These are phyloP conservation scores for Dendrolimus pini DNA, from an alignment of 2,888 invertebrate genomes.

Conservation along the genomic window DNA sequence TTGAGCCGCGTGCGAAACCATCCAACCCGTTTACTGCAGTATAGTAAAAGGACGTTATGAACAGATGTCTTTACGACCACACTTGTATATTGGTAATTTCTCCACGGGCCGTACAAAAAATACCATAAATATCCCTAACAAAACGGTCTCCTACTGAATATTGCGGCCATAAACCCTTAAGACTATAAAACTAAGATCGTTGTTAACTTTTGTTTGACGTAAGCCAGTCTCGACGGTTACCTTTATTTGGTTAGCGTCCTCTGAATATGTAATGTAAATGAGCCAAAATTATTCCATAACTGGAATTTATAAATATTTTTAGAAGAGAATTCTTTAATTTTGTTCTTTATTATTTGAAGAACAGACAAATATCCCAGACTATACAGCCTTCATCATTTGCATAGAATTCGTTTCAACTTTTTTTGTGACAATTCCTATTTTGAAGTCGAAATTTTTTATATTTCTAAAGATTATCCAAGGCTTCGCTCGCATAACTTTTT, in stretches of 20 bases:
- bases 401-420: too few relatives aligned
- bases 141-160: slow-evolving; percentile 71
- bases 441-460: too few relatives aligned
- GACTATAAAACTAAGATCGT: slow-evolving; percentile 67
- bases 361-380: too few relatives aligned
- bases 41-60: slow-evolving; percentile 60
- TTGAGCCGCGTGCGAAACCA: slow-evolving; percentile 56
- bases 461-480: too few relatives aligned
- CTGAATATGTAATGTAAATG: slow-evolving; percentile 62
- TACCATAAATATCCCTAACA: slow-evolving; percentile 70
- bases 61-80: slow-evolving; percentile 66
- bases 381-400: too few relatives aligned
- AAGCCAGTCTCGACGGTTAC: slow-evolving; percentile 27
- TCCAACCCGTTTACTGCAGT: slow-evolving; percentile 46
- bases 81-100: slow-evolving; percentile 69
- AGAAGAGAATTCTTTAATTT: neutral
- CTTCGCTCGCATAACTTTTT: too few relatives aligned
- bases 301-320: slow-evolving; percentile 58
- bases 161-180: slow-evolving; percentile 59
- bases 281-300: slow-evolving; percentile 63
- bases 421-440: too few relatives aligned
- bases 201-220: slow-evolving; percentile 61
- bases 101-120: slow-evolving; percentile 54
- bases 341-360: neutral
- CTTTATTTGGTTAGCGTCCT: slow-evolving; percentile 51